phyloP scores from a whole-genome alignment of 2,888 invertebrate genomes.

The Sthenelais limicola region DNA sequence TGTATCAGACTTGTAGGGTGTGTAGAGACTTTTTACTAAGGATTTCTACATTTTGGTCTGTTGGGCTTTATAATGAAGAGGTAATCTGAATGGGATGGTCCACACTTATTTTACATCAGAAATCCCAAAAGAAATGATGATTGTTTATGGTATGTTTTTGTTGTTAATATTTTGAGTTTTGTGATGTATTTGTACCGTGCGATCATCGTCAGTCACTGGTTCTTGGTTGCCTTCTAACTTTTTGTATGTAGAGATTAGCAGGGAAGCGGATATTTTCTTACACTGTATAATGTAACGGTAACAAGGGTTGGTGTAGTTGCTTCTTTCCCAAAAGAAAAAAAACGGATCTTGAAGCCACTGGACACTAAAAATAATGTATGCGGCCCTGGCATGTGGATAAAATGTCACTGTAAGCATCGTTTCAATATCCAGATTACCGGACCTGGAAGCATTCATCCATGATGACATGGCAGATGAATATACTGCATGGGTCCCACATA shows the following conservation, averaged over 20 bases:
- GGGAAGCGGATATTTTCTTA: slow-evolving; percentile 33
- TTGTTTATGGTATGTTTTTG: slow-evolving; percentile 32
- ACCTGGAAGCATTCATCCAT: background rate
- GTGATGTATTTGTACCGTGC: slow-evolving; percentile 25
- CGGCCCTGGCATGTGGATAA: slow-evolving; percentile 22
- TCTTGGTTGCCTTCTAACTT: slow-evolving; percentile 32
- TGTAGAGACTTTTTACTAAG: too few species aligned
- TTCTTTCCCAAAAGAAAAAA: background rate
- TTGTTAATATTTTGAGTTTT: slow-evolving; percentile 33
- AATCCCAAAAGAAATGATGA: background rate
- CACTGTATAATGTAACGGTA: slow-evolving; percentile 6
- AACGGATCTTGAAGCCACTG: too few species aligned
- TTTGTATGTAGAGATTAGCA: slow-evolving; percentile 23
- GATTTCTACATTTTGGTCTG: too few species aligned
- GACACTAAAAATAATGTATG: too few species aligned
- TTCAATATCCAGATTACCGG: slow-evolving; percentile 8
- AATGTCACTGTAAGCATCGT: slow-evolving; percentile 1
- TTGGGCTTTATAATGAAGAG: background rate
- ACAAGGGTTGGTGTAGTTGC: background rate
- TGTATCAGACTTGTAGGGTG: too few species aligned
- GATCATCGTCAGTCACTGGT: slow-evolving; percentile 34
- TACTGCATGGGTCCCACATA: background rate
- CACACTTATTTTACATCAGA: slow-evolving; percentile 11
- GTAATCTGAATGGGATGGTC: background rate
- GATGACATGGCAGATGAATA: too few species aligned